These are phyloP conservation scores for Drosophila tropicalis DNA, from an alignment of 1,140 invertebrate genomes.

Conservation along the genomic window DNA sequence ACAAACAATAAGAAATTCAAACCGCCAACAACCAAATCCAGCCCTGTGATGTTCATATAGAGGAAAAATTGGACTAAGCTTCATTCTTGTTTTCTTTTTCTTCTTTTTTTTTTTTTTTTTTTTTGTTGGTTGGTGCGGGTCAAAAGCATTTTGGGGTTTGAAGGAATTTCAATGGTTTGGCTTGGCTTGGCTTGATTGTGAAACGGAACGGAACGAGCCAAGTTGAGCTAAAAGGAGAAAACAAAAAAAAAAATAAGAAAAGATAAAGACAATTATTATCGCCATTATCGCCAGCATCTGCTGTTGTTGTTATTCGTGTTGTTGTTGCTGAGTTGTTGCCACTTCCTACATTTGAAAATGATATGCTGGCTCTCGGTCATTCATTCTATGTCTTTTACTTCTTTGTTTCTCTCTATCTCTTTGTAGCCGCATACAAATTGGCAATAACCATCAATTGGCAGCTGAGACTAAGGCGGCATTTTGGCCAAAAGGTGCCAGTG, in stretches of 20 bases:
- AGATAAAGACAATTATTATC: conserved; percentile 82
- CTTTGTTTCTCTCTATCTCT: neutral
- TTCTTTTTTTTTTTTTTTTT: neutral
- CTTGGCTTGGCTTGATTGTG: conserved; percentile 46
- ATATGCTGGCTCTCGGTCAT: conserved; percentile 52
- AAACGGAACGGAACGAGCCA: conserved; percentile 42
- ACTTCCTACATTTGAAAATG: conserved; percentile 66
- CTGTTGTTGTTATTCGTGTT: conserved; percentile 43
- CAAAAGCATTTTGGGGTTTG: conserved; percentile 62
- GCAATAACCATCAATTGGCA: conserved; percentile 80
- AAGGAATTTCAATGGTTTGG: conserved; percentile 51
- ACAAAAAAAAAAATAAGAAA: conserved; percentile 65
- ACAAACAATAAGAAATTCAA: too few species aligned
- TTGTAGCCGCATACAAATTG: conserved; percentile 70
- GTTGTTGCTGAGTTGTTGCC: conserved; percentile 32
- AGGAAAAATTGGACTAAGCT: conserved; percentile 47
- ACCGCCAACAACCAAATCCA: neutral
- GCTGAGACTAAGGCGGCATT: conserved; percentile 36
- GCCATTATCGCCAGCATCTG: conserved; percentile 80
- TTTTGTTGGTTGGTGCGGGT: conserved; percentile 48
- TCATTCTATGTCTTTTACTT: conserved; percentile 4
- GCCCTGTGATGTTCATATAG: neutral
- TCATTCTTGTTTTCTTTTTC: conserved; percentile 57
- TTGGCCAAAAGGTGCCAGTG: conserved; percentile 54
- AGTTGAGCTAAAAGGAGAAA: conserved; percentile 70